phyloP scores from a whole-genome alignment of 2,888 invertebrate genomes.

The Kryphioiulus occultus region DNA sequence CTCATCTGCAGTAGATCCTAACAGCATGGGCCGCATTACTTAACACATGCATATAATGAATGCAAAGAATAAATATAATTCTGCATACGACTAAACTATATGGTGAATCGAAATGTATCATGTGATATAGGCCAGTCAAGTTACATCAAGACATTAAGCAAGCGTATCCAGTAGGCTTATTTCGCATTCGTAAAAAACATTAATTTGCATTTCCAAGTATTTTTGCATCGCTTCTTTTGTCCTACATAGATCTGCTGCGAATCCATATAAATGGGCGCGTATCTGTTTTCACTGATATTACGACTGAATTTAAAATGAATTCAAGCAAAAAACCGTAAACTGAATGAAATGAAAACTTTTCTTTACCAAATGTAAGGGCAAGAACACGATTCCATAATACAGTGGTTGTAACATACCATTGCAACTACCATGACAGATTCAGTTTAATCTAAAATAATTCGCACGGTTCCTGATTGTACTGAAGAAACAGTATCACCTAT shows the following conservation, averaged over 20 bases:
- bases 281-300: not conserved
- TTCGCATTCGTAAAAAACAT: not conserved
- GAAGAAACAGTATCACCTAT: not conserved
- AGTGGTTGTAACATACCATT: no score
- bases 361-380: no score
- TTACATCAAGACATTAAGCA: not conserved
- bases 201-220: not conserved
- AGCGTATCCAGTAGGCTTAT: not conserved
- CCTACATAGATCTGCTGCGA: no score
- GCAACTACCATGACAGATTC: no score
- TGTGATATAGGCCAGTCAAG: not conserved
- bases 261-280: no score
- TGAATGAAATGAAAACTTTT: no score
- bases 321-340: no score
- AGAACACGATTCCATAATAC: no score
- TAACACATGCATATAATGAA: not conserved
- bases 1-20: not conserved
- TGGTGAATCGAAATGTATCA: not conserved
- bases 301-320: not conserved
- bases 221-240: not conserved
- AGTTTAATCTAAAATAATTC: not conserved
- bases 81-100: not conserved
- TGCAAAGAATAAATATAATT: not conserved
- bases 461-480: not conserved
- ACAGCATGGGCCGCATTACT: not conserved